Base-by-base conservation (phyloP, 2,888 invertebrate species). In the Sialis lutaria region DNA sequence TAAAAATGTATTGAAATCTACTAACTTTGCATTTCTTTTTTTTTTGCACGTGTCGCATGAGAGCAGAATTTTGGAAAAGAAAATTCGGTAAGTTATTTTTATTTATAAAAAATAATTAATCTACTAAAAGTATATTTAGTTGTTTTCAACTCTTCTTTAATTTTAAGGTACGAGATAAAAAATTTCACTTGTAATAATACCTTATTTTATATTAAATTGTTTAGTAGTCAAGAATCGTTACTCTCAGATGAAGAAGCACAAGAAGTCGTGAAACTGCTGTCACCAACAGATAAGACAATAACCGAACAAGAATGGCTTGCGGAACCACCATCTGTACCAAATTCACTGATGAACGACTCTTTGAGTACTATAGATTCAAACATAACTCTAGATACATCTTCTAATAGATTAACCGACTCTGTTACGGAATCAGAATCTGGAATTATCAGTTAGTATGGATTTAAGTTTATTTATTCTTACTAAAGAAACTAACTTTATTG, bases 211-310 rank as follows among this genome's bases (percentile, higher is more conserved):
- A 2, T 22, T 22, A 2, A 22, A 22, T 22, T 22, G 22, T 22
- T 12, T 37, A 8, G 52, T 67, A 84, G 84, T 65, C 81, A 82
- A 74, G 84, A 84, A 67, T 77, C 79, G 61, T 69, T 87, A 60
- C 72, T 87, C 60, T 86, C 87, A 50, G 89, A 90, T 64, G 89
- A 89, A 68, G 88, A 89, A 67, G 89, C 89, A 55, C 85, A 86
- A 65, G 88, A 90, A 72, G 86, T 89, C 54, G 82, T 82, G 55
- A 77, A 83, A 60, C 74, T 90, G 62, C 63, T 90, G 57, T 81
- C 82, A 53, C 78, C 81, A 54, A 72, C 71, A 62, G 60, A 60
- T 37, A 56, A 57, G 51, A 53, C 53, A 34, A 57, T 55, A 53
- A 49, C 54, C 50, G 72, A 70, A 50, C 69, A 70, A 12, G 73